Base-by-base conservation (phyloP, 2,888 invertebrate genomes). In the Apamea monoglypha region DNA sequence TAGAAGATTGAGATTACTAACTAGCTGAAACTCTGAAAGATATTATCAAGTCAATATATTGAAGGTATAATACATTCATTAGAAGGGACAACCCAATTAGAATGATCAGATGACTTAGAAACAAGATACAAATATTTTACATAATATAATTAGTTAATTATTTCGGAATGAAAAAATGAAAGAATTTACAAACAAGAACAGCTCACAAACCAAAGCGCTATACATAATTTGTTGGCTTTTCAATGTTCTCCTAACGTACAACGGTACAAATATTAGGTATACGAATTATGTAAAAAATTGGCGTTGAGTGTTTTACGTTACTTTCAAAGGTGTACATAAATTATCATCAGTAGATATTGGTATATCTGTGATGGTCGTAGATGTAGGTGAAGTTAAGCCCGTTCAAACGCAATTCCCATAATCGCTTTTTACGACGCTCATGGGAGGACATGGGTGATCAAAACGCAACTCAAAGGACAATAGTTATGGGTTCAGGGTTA, bases 341-440 rank as follows among this genome's bases (percentile, higher is more conserved):
- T 16, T 25, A 44, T 25, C 16, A 16, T 32, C 25, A 29, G 29
- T 21, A 68, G 5, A 32, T 36, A 63, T 36, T 59, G 32, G 14
- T 40, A 47, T 29, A 78, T 21, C 40, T 36, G 6, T 6, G 29
- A 64, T n/a, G 3, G 6, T 47, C 36, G 16, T 36, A n/a, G 1
- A 5, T 47, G 14, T 16, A 59, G 56, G 29, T 32, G 21, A 59
- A 16, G 29, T 29, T n/a, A 25, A 12, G 50, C 29, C 61, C 0
- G n/a, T 81, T 63, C 44, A 50, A 72, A 70, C 16, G 12, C 70
- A 87, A 68, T 87, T 70, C 16, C 10, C 32, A 56, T 78, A 67
- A 83, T 78, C 68, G 72, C 32, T 53, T 69, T 72, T 84, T 84
- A 87, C 75, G 74, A 73, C 56, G 32, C 85, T 66, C 75, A 63